Base-by-base conservation (phyloP, 2,113 vertebrate genomes). In the Lycaon pictus region DNA sequence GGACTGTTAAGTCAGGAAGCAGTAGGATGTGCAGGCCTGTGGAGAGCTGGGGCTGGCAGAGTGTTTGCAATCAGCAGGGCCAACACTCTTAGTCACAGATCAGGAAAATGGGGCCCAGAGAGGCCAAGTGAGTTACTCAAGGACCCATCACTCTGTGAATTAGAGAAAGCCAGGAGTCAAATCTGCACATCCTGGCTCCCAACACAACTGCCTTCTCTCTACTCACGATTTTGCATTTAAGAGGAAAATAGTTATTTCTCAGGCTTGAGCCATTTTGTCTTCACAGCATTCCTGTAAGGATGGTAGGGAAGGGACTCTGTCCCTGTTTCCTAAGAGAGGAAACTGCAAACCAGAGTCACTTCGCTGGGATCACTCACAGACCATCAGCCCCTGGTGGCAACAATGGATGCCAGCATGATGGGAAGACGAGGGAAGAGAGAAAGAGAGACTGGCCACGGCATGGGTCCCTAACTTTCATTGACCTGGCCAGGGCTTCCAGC, bases 381-480 rank as follows among this genome's bases (percentile, higher is more conserved):
- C 79, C 51, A 7, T 5, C 5, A 51, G 87, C 20, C 9, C 17
- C 60, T 55, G 5, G 0, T 0, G 8, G 16, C 62, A 29, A 10
- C 0, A 13, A 76, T n/a, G 12, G 63, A 20, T 1, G 3, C 9
- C 12, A 1, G 62, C 29, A 7, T 55, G 43, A 12, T 48, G 3
- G 1, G 48, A 37, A 23, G 86, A 22, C 5, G 11, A 71, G 2
- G 12, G 67, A 10, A 77, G 37, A n/a, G 9, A 53, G 7, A 16
- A 12, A 53, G 0, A 2, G 23, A 81, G 69, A 11, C 23, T 29
- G 72, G 65, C 60, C 2, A 0, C 22, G 12, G 12, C 7, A 0
- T 2, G 22, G 11, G n/a, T 9, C 29, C 55, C 51, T 15, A 2
- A 13, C 15, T 11, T 12, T 15, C 19, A 0, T 10, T 1, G 11